Conservation (phyloP, 2,797 vertebrate species). For the Scolopax bukidnonensis region DNA sequence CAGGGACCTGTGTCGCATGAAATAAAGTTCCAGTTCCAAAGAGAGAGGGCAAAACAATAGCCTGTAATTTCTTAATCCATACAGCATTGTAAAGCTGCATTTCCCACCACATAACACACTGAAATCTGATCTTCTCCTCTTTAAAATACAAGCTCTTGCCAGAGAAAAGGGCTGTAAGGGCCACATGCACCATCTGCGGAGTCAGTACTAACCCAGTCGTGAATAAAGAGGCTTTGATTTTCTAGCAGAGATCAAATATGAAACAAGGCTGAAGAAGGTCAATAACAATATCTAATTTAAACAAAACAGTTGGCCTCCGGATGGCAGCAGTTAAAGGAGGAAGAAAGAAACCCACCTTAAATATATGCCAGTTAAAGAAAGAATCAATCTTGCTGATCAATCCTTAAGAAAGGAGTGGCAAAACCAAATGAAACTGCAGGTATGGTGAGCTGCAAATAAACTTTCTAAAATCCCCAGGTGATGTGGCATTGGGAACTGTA, state of each 20-base stretch:
- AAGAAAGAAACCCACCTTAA: conserved; percentile 11
- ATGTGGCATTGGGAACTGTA: background rate
- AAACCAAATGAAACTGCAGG: background rate
- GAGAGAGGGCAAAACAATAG: background rate
- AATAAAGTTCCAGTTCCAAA: background rate
- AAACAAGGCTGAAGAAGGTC: background rate
- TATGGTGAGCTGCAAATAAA: background rate
- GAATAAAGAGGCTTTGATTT: conserved; percentile 1
- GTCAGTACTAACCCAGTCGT: background rate
- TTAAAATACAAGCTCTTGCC: conserved; percentile 15
- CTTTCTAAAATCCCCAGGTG: background rate
- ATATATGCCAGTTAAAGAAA: background rate
- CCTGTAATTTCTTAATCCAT: background rate
- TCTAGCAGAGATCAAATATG: background rate
- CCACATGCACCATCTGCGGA: background rate
- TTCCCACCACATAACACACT: conserved; percentile 12
- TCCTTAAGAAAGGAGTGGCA: background rate
- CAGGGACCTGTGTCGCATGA: background rate
- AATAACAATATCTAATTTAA: background rate
- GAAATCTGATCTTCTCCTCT: conserved; percentile 41
- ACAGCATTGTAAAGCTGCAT: background rate
- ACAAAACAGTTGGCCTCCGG: conserved; percentile 27
- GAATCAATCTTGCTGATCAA: background rate
- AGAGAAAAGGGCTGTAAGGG: background rate
- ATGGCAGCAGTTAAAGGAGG: conserved; percentile 56